Base-by-base conservation (phyloP, 1,140 invertebrate genomes). In the Hestina assimilis region DNA sequence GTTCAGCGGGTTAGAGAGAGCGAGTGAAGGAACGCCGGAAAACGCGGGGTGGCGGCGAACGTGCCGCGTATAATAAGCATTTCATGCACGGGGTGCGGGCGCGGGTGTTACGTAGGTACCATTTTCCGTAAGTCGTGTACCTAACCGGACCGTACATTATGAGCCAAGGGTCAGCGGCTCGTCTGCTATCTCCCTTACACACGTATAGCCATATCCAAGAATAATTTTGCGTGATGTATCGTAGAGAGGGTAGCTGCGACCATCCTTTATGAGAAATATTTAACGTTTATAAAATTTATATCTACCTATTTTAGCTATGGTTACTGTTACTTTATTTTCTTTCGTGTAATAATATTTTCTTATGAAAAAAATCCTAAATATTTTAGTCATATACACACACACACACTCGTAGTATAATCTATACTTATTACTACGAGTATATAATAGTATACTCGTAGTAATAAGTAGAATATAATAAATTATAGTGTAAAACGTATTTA, bases 61-160 rank as follows among this genome's bases (percentile, higher is more conserved):
- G 88, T 89, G 88, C 86, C 82, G 85, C 86, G 88, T 89, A 89
- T 89, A 89, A 89, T 89, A 89, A 89, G 87, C 87, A 89, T 89
- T 89, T 89, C 87, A 89, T 89, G 87, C 87, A 88, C 78, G 83
- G 87, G 84, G 82, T 60, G 78, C 71, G 77, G 75, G 75, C 68
- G 82, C 71, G 77, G 81, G 78, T 73, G 76, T 72, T 80, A 78
- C 77, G 79, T 83, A 83, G 72, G 74, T 83, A 83, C 82, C 80
- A 79, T 83, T 83, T 81, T 78, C 80, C 82, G 84, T 86, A 87
- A 87, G 84, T 85, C 81, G 84, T 82, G 74, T 87, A 83, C 83
- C 82, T 89, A 89, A 89, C 82, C 86, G 88, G 88, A 89, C 84
- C 77, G 83, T 89, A 89, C 85, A 89, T 89, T 89, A 89, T 81